Evolutionary conservation across 2,113 vertebrate species (phyloP).

Genomic region (Oenanthe melanoleuca): DNA sequence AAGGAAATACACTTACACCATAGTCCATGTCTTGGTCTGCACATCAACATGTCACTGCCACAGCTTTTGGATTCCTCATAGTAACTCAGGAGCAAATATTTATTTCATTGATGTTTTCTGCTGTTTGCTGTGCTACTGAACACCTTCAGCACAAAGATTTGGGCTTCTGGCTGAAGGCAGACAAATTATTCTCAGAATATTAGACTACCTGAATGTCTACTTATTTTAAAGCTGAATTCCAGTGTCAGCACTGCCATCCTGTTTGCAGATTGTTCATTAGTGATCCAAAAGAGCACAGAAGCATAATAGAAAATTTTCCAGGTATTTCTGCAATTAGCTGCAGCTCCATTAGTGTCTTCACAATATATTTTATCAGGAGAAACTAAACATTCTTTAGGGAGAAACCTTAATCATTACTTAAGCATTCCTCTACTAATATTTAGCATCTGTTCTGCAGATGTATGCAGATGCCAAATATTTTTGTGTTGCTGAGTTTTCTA

Average conservation of each 20-base stretch:
- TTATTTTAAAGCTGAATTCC: background rate
- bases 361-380: background rate
- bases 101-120: background rate
- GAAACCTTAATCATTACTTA: background rate
- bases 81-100: background rate
- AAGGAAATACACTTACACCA: background rate
- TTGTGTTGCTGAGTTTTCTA: background rate
- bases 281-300: background rate
- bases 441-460: background rate
- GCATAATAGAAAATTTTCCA: background rate
- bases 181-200: background rate
- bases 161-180: background rate
- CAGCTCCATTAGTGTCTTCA: background rate
- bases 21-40: background rate
- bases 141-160: background rate
- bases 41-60: background rate
- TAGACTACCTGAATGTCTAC: background rate
- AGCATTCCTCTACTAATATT: background rate
- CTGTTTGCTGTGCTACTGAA: background rate
- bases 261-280: background rate
- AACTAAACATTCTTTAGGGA: background rate
- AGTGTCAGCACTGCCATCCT: background rate
- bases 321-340: background rate
- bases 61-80: background rate
- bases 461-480: background rate